phyloP scores from a whole-genome alignment of 2,888 invertebrate genomes.

The Nomada hirtipes region DNA sequence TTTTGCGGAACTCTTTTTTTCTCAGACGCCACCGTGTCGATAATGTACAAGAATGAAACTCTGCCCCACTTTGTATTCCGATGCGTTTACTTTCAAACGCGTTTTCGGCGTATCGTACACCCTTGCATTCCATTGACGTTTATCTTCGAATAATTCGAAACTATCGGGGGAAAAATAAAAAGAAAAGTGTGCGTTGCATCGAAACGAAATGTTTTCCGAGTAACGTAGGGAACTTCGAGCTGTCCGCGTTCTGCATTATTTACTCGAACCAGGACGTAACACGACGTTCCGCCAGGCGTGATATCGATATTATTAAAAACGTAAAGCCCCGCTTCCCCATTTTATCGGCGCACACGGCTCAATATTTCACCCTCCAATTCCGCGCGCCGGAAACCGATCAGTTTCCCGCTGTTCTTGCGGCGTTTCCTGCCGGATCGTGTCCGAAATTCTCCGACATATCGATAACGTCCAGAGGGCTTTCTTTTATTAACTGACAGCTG shows the following conservation, averaged over 20 bases:
- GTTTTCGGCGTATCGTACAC: neutral
- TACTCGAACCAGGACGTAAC: constrained; percentile 30
- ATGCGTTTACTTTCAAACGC: neutral
- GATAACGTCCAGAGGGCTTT: neutral
- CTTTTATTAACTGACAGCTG: neutral
- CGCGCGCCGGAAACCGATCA: constrained; percentile 34
- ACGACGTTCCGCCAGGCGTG: constrained; percentile 12
- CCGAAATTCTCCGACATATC: constrained; percentile 9
- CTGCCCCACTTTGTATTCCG: neutral
- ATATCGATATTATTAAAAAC: constrained; percentile 63
- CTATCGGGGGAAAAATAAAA: neutral
- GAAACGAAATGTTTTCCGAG: no score
- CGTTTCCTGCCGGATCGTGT: constrained; percentile 15
- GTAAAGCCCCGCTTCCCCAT: constrained; percentile 3
- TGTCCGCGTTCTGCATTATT: constrained; percentile 50
- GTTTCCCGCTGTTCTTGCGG: constrained; percentile 27
- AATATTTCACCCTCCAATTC: constrained; percentile 63
- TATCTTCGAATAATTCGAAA: neutral
- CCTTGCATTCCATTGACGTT: neutral
- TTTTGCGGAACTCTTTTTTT: neutral
- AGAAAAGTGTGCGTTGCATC: neutral
- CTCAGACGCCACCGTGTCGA: neutral
- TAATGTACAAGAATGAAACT: neutral
- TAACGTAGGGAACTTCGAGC: no score
- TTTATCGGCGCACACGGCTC: constrained; percentile 19